Conservation (phyloP, 2,888 invertebrate genomes). For the Ophonus ardosiacus region DNA sequence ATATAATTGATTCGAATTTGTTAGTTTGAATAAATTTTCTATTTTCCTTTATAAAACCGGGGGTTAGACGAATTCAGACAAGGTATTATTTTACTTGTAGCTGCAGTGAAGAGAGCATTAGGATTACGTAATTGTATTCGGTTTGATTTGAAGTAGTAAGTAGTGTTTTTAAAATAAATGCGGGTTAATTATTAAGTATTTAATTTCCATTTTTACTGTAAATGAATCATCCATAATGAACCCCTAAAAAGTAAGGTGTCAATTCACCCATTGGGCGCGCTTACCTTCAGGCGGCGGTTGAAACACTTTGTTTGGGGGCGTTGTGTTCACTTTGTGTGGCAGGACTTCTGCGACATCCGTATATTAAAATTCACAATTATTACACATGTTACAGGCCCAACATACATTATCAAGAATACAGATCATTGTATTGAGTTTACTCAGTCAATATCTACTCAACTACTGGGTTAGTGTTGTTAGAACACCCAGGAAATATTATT, state of each 20-base stretch:
- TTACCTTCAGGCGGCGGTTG: constrained; percentile 78
- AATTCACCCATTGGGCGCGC: constrained; percentile 15
- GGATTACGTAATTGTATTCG: too few relatives aligned
- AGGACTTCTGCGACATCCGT: constrained; percentile 59
- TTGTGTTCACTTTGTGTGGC: constrained; percentile 81
- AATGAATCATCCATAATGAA: not conserved
- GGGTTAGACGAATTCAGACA: too few relatives aligned
- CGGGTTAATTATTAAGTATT: too few relatives aligned
- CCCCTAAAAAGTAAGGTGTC: not conserved
- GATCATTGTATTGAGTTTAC: constrained; percentile 41
- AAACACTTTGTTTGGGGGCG: constrained; percentile 82
- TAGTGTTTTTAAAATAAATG: too few relatives aligned
- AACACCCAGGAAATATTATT: constrained; percentile 23
- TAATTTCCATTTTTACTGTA: not conserved
- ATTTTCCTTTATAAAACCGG: too few relatives aligned
- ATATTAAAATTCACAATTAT: constrained; percentile 48
- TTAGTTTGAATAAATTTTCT: too few relatives aligned
- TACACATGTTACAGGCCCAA: constrained; percentile 29
- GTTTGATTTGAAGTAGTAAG: too few relatives aligned
- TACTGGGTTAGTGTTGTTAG: constrained; percentile 58
- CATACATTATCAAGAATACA: constrained; percentile 53
- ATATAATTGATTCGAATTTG: too few relatives aligned
- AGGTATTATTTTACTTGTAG: too few relatives aligned
- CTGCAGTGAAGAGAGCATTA: too few relatives aligned
- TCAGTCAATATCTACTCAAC: constrained; percentile 20